phyloP scores from a whole-genome alignment of 2,888 invertebrate species.

The Cotesia congregata region DNA sequence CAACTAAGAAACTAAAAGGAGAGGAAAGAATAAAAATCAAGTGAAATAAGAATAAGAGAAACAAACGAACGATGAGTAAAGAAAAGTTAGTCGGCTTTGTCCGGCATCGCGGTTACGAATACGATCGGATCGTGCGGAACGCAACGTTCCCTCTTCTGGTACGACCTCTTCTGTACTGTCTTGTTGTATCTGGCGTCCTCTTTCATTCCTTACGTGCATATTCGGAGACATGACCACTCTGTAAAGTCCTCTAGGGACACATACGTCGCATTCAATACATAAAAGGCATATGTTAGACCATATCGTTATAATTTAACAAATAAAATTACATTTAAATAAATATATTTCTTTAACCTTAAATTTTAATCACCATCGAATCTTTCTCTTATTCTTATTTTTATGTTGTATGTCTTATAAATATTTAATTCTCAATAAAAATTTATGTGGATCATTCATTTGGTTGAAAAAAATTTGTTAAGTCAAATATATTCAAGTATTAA shows the following conservation, averaged over 20 bases:
- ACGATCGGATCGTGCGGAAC: conserved; percentile 47
- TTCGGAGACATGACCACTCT: conserved; percentile 23
- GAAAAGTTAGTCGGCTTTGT: conserved; percentile 30
- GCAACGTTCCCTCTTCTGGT: conserved; percentile 41
- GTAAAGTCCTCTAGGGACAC: conserved; percentile 22
- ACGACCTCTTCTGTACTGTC: conserved; percentile 13
- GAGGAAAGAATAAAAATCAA: neutral
- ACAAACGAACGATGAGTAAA: conserved; percentile 4
- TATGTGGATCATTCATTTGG: neutral
- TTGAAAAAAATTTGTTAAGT: neutral
- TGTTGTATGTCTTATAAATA: neutral
- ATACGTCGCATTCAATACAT: conserved; percentile 21
- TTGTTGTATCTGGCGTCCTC: conserved; percentile 32
- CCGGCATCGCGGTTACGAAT: conserved; percentile 37
- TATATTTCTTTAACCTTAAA: neutral
- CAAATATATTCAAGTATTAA: no score
- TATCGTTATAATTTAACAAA: conserved; percentile 7
- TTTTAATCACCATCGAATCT: neutral
- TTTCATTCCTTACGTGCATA: conserved; percentile 42
- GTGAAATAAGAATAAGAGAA: conserved; percentile 21
- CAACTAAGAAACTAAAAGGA: conserved; percentile 20
- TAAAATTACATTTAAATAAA: conserved; percentile 6
- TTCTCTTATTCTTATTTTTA: neutral
- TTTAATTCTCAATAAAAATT: neutral
- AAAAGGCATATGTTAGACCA: conserved; percentile 16